Percentiles rank a stretch among this genome's conserved stretches.
These are phyloP conservation scores for Zelostemma sp. DNA, from an alignment of 1,140 invertebrate genomes.

Conservation along the genomic window DNA sequence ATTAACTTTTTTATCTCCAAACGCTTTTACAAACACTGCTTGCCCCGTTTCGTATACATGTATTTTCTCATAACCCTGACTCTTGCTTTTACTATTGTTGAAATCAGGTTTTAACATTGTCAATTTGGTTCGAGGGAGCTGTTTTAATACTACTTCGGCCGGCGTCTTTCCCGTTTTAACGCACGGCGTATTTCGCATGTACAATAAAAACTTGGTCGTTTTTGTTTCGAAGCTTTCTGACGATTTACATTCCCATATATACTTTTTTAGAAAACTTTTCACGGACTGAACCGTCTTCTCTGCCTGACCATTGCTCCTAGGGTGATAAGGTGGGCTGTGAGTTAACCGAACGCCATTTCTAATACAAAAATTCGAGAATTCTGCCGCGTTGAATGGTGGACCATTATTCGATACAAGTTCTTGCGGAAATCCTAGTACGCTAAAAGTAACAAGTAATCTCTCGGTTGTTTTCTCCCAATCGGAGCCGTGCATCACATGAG, in stretches of 20 bases:
- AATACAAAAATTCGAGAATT: conserved; percentile 7
- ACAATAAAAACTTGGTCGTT: conserved; percentile 5
- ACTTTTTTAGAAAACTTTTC: conserved; percentile 21
- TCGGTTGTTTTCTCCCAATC: conserved; percentile 8
- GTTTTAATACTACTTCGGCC: conserved; percentile 21
- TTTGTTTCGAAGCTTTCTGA: conserved; percentile 11
- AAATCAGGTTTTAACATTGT: conserved; percentile 26
- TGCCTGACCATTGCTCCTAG: conserved; percentile 16
- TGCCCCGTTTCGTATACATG: not conserved
- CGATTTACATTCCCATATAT: conserved; percentile 17
- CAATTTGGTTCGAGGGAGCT: conserved; percentile 17
- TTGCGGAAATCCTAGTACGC: conserved; percentile 12
- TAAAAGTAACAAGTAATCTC: conserved; percentile 7
- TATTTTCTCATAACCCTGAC: too few species aligned
- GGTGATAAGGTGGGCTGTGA: conserved; percentile 18
- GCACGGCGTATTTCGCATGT: conserved; percentile 24
- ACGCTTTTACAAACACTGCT: conserved; percentile 20
- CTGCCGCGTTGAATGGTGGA: conserved; percentile 5
- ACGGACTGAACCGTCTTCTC: conserved; percentile 21
- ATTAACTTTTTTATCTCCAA: conserved; percentile 14
- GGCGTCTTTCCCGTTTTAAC: conserved; percentile 20
- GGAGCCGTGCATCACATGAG: conserved; percentile 7
- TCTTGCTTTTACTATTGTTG: not conserved
- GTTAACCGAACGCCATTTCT: conserved; percentile 13
- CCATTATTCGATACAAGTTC: conserved; percentile 18